phyloP scores from a whole-genome alignment of 2,888 invertebrate genomes.

The Zeuzera pyrina region DNA sequence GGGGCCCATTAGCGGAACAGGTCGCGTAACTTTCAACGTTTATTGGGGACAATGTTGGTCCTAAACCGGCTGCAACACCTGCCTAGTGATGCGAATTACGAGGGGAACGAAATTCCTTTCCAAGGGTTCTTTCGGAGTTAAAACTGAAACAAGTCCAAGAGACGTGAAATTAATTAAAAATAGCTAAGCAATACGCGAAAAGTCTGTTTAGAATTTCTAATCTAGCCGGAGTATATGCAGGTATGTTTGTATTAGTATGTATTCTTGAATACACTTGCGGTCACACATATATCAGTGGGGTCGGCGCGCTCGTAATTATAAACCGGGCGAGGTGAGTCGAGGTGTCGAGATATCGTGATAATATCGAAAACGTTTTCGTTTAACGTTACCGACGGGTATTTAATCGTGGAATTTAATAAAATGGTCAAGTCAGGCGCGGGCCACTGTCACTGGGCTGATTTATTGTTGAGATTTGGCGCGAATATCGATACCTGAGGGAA shows the following conservation, averaged over 20 bases:
- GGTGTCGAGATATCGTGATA: slow-evolving; percentile 59
- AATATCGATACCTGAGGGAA: background rate
- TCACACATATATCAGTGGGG: slow-evolving; percentile 18
- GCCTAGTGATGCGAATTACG: slow-evolving; percentile 22
- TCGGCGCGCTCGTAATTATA: slow-evolving; percentile 38
- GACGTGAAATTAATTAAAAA: too few species aligned
- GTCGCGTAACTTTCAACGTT: slow-evolving; percentile 38
- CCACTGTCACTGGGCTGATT: slow-evolving; percentile 32
- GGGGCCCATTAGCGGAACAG: slow-evolving; percentile 34
- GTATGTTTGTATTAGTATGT: too few species aligned
- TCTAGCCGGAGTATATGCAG: too few species aligned
- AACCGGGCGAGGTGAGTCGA: slow-evolving; percentile 39
- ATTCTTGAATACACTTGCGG: too few species aligned
- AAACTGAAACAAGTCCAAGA: too few species aligned
- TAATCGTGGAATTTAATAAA: slow-evolving; percentile 53
- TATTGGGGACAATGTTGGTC: slow-evolving; percentile 32
- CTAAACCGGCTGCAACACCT: slow-evolving; percentile 44
- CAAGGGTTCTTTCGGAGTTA: slow-evolving; percentile 25
- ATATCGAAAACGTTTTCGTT: slow-evolving; percentile 49
- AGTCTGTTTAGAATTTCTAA: too few species aligned
- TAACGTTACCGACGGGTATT: slow-evolving; percentile 45
- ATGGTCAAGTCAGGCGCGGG: slow-evolving; percentile 32
- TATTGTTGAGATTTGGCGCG: slow-evolving; percentile 21
- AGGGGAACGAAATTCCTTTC: slow-evolving; percentile 29
- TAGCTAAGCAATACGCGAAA: too few species aligned